Conservation (phyloP, 2,797 vertebrate genomes). For the Pitangus sulphuratus region DNA sequence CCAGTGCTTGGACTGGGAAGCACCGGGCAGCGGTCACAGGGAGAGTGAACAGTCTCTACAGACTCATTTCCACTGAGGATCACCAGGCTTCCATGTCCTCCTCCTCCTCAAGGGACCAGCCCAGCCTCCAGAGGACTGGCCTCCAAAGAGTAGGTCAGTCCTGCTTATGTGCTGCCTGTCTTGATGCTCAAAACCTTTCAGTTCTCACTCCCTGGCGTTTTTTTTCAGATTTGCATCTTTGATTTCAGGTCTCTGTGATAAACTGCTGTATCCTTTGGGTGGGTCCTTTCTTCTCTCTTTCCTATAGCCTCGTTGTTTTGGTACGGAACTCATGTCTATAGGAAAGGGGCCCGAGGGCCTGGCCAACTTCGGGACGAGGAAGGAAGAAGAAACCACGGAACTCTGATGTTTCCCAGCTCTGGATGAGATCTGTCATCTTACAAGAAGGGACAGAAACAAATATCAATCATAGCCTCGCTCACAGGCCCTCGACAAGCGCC, state of each 20-base stretch:
- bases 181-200: not conserved
- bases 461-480: fast-evolving
- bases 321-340: not conserved
- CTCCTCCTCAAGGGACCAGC: not conserved
- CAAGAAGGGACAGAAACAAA: not conserved
- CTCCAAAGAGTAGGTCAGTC: not conserved
- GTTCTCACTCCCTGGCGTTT: not conserved
- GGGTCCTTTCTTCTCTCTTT: not conserved
- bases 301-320: not conserved
- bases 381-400: not conserved
- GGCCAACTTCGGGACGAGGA: not conserved
- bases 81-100: not conserved
- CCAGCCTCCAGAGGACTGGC: too few relatives aligned
- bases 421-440: not conserved
- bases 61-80: not conserved
- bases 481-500: fast-evolving
- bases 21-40: fast-evolving
- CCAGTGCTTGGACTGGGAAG: fast-evolving
- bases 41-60: fast-evolving
- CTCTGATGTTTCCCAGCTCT: fast-evolving
- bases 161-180: not conserved
- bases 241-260: not conserved
- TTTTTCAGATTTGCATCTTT: not conserved
- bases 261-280: fast-evolving
- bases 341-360: not conserved